Evolutionary conservation across 2,113 vertebrate genomes (phyloP).

Genomic region (Perca schrenkii): DNA sequence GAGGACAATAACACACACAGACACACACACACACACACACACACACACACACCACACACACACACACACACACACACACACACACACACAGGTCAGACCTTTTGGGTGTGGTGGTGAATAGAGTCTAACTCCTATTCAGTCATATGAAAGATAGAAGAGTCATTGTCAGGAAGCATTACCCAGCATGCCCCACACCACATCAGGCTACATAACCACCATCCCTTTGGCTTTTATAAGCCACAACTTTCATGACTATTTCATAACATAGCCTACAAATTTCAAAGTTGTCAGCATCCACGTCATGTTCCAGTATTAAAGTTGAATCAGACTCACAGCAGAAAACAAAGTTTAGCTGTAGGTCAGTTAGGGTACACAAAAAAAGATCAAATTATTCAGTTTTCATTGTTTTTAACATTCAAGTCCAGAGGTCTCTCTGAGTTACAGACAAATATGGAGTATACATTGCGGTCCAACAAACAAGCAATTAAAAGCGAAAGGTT

Average conservation of each 20-base stretch:
- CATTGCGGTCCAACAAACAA: not conserved
- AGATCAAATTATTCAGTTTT: not conserved
- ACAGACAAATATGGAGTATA: not conserved
- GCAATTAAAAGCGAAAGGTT: not conserved
- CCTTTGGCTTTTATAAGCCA: constrained; percentile 16
- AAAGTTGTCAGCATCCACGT: constrained; percentile 3
- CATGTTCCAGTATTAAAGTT: not conserved
- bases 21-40: constrained; percentile 2
- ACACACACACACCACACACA: constrained; percentile 13
- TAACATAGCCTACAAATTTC: not conserved
- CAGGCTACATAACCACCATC: constrained; percentile 26
- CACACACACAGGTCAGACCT: constrained; percentile 64
- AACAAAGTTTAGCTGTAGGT: not conserved
- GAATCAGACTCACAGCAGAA: not conserved
- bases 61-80: constrained; percentile 12
- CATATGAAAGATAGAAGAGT: constrained; percentile 60
- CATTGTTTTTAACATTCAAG: not conserved
- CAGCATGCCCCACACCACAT: constrained; percentile 66
- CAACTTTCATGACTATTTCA: not conserved
- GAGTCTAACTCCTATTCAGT: constrained; percentile 74
- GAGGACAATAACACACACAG: constrained; percentile 67
- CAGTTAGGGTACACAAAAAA: not conserved
- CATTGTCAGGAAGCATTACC: constrained; percentile 70
- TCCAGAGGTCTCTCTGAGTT: not conserved
- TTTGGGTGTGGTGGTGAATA: constrained; percentile 69